Evolutionary conservation across 2,797 vertebrate genomes (phyloP), one percentile per base, ranked within the genome.

Genomic region (Hippopotamyrus pictus): DNA sequence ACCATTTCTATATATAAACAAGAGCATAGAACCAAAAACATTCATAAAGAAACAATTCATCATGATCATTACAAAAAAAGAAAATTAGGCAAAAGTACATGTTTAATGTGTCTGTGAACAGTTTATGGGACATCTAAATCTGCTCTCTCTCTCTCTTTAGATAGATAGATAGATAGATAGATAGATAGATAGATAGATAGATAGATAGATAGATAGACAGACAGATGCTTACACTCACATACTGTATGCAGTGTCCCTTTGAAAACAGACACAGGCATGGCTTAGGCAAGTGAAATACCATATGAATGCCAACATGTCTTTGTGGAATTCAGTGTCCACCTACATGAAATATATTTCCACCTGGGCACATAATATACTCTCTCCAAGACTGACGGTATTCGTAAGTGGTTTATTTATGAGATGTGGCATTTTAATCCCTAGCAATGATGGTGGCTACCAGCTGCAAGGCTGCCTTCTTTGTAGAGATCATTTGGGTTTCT

Each of bases 281-380:
- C 48, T 37, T 51, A 88, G 29, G 69, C 29, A 48, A 86, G 46
- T 48, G 41, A 11, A 69, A 51, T 69, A 8, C 14, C 83, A 33
- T 85, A 65, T 57, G 44, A 86, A 65, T 37, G 22, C 82, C 88
- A 89, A 51, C 44, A 29, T 44, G 53, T 51, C 83, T 85, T 22
- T 51, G 8, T 14, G 44, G 83, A 85, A 85, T 22, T 85, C 46
- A 14, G n/a, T 85, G 83, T 50, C 83, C 83, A 85, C 83, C 83
- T 85, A 53, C 48, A 89, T 73, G 88, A 86, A 85, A 69, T 37
- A 83, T 57, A 89, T 62, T 62, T 89, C 54, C 82, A 86, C 44
- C 51, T 50, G 17, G 46, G 48, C 83, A 73, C 83, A 73, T n/a
- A 7, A 57, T 85, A 85, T 44, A 17, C 46, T 41, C 57, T 73